Conservation (phyloP, 2,888 invertebrate species). For the Synanthedon andrenaeformis region DNA sequence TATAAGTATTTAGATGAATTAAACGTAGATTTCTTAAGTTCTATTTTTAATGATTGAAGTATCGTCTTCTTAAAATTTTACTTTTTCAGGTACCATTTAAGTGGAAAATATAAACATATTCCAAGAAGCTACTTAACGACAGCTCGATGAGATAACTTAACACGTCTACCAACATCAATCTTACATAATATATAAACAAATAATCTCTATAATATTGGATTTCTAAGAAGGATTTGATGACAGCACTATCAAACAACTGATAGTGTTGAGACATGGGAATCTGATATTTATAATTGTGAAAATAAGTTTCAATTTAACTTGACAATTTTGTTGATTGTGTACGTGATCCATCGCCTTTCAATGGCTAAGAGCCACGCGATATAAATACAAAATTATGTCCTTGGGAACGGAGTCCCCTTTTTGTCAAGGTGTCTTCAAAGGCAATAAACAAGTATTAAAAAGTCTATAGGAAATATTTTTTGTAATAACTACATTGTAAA, state of each 20-base stretch:
- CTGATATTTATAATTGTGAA: slow-evolving; percentile 1
- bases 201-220: slow-evolving; percentile 24
- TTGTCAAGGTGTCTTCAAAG: slow-evolving; percentile 16
- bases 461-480: slow-evolving; percentile 33
- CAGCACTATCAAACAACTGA: slow-evolving; percentile 8
- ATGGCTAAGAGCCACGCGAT: slow-evolving; percentile 21
- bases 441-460: slow-evolving; percentile 38
- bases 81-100: no score
- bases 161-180: slow-evolving; percentile 51
- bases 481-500: neutral
- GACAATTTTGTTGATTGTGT: slow-evolving; percentile 5
- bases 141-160: slow-evolving; percentile 31
- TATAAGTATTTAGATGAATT: no score
- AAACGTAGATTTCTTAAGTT: no score
- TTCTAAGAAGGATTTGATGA: slow-evolving; percentile 38
- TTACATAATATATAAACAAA: slow-evolving; percentile 34
- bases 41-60: no score
- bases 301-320: neutral
- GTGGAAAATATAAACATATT: neutral
- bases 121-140: neutral
- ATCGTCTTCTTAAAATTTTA: no score
- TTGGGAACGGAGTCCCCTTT: slow-evolving; percentile 47
- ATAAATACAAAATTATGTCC: slow-evolving; percentile 47
- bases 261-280: slow-evolving; percentile 3
- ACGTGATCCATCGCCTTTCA: slow-evolving; percentile 37